phyloP scores from a whole-genome alignment of 2,113 vertebrate genomes.

The Nothoprocta perdicaria region DNA sequence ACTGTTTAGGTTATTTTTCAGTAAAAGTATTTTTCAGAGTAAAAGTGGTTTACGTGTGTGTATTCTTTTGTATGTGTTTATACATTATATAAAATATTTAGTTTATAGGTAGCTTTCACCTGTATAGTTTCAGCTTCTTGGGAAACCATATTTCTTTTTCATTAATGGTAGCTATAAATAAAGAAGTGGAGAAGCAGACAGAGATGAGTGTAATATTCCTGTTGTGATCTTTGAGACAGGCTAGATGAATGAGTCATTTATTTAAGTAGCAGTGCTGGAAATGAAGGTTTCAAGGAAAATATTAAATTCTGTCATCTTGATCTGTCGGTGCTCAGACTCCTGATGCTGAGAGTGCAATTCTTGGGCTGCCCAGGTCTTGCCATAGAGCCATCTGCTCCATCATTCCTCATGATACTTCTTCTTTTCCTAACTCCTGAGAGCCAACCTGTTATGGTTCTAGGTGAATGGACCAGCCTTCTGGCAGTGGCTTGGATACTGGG shows the following conservation, averaged over 20 bases:
- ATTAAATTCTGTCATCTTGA: slow-evolving; percentile 36
- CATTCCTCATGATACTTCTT: neutral
- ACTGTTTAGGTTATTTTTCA: neutral
- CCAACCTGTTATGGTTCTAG: neutral
- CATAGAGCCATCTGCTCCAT: neutral
- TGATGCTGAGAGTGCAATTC: fast-evolving
- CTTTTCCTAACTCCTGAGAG: neutral
- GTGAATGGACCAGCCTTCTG: neutral
- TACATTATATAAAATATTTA: neutral
- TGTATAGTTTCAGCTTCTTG: neutral
- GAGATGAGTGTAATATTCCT: slow-evolving; percentile 57
- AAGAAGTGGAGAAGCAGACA: slow-evolving; percentile 25
- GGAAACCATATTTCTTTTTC: slow-evolving; percentile 2
- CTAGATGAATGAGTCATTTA: slow-evolving; percentile 60
- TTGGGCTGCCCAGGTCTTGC: neutral
- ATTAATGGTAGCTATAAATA: slow-evolving; percentile 52
- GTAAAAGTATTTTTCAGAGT: neutral
- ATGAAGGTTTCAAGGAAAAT: slow-evolving; percentile 46
- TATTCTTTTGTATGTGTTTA: neutral
- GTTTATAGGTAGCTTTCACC: neutral
- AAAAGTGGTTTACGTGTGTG: neutral
- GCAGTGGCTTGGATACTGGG: neutral
- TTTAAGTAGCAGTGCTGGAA: slow-evolving; percentile 26
- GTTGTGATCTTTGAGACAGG: slow-evolving; percentile 59
- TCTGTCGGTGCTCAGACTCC: neutral